Evolutionary conservation across 2,113 vertebrate species (phyloP).

Genomic region (Ramphastos sulfuratus): DNA sequence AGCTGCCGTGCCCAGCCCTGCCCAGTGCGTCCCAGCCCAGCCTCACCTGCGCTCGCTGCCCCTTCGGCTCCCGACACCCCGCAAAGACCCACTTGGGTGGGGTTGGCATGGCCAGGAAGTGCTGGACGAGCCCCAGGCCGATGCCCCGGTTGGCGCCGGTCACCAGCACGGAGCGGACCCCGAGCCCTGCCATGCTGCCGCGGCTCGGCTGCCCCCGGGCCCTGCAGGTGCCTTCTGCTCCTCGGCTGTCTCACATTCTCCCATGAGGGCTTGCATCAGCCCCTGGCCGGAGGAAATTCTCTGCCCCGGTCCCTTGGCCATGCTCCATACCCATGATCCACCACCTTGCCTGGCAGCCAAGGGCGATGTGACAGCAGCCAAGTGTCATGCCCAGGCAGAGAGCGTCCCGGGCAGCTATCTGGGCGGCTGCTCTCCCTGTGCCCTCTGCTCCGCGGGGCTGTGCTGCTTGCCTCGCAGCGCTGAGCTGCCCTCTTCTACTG

Average conservation of each 20-base stretch:
- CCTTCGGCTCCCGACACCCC: slow-evolving; percentile 42
- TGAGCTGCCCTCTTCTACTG: rapidly evolving
- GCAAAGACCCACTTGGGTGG: slow-evolving; percentile 56
- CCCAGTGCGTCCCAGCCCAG: background rate
- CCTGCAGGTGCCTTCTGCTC: background rate
- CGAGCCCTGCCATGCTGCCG: background rate
- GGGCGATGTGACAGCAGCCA: background rate
- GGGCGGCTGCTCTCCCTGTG: background rate
- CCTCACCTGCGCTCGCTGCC: slow-evolving; percentile 40
- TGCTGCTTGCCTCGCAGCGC: background rate
- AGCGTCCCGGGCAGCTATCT: background rate
- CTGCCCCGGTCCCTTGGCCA: background rate
- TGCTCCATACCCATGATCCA: background rate
- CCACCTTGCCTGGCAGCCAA: background rate
- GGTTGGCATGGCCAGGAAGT: background rate
- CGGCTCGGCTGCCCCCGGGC: background rate
- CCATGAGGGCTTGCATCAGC: slow-evolving; percentile 7
- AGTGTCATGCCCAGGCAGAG: background rate
- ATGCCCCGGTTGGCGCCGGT: slow-evolving; percentile 62
- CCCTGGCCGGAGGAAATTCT: background rate
- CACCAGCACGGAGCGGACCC: background rate
- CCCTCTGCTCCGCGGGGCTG: background rate
- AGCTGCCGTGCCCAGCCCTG: background rate
- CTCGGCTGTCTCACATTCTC: background rate
- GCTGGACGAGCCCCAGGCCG: slow-evolving; percentile 31